Percentiles rank a stretch among this genome's conserved stretches.
Conservation (phyloP, 2,888 invertebrate species). For the Diaperis boleti region DNA sequence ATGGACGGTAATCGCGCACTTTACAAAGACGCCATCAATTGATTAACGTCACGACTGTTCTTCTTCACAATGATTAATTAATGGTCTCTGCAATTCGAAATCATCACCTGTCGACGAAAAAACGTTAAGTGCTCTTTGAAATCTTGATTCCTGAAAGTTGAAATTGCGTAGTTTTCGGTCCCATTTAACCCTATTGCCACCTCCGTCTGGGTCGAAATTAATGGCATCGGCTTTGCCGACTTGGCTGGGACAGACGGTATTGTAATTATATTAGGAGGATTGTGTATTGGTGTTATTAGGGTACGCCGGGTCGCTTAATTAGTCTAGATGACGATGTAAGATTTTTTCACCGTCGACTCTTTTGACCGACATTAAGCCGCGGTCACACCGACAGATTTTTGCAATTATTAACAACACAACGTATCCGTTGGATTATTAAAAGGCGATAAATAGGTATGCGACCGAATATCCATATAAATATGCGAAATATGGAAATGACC, state of each 20-base stretch:
- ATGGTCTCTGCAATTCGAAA: conserved; percentile 12
- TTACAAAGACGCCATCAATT: conserved; percentile 41
- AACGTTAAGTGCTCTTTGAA: neutral
- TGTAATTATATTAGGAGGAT: conserved; percentile 31
- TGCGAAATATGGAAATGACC: conserved; percentile 23
- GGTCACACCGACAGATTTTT: conserved; percentile 22
- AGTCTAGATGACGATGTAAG: conserved; percentile 41
- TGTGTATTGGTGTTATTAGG: conserved; percentile 41
- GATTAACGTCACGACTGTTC: conserved; percentile 41
- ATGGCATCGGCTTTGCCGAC: conserved; percentile 20
- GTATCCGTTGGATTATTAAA: conserved; percentile 4
- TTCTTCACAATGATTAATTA: conserved; percentile 39
- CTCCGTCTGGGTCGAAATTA: conserved; percentile 9
- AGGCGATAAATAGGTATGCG: conserved; percentile 4
- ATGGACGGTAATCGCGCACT: conserved; percentile 38
- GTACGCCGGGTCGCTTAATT: conserved; percentile 39
- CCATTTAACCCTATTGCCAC: neutral
- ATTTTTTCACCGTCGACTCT: conserved; percentile 36
- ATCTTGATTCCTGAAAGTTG: neutral
- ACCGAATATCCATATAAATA: conserved; percentile 12
- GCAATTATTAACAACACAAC: conserved; percentile 18
- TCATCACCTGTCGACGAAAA: conserved; percentile 12
- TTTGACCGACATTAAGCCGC: conserved; percentile 30
- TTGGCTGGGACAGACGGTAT: conserved; percentile 26
- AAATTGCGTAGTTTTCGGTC: neutral